Evolutionary conservation across 2,888 invertebrate genomes (phyloP).

Genomic region (Sipha maydis): DNA sequence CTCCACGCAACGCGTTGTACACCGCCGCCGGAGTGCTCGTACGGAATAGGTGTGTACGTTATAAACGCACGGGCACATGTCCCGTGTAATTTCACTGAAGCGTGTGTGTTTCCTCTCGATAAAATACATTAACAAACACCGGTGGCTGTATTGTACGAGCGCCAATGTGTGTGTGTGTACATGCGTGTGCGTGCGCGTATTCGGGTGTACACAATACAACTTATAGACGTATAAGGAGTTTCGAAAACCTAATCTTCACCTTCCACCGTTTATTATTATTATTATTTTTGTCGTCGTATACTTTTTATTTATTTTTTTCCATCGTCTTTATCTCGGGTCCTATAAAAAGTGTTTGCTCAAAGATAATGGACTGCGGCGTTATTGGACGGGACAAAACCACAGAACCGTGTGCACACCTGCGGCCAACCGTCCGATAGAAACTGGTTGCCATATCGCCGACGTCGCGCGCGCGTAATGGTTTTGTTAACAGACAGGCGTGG

Average conservation of each 20-base stretch:
- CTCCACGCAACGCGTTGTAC: no score
- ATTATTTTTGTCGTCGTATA: neutral
- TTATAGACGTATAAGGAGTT: neutral
- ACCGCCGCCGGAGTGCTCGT: no score
- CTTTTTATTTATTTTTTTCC: neutral
- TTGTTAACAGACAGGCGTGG: no score
- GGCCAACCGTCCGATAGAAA: slow-evolving; percentile 21
- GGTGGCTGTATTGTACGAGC: neutral
- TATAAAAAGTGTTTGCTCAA: slow-evolving; percentile 31
- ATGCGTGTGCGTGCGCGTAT: no score
- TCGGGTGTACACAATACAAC: neutral
- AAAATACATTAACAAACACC: slow-evolving; percentile 57
- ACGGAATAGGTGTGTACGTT: neutral
- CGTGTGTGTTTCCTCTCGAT: slow-evolving; percentile 48
- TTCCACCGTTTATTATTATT: slow-evolving; percentile 25
- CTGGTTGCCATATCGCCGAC: slow-evolving; percentile 24
- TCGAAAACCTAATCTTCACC: slow-evolving; percentile 48
- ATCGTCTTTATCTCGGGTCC: slow-evolving; percentile 26
- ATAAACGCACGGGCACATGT: neutral
- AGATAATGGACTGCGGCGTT: slow-evolving; percentile 15
- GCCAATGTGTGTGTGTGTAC: no score
- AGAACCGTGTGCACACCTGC: slow-evolving; percentile 11
- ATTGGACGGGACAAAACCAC: slow-evolving; percentile 16
- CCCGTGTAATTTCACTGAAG: slow-evolving; percentile 1
- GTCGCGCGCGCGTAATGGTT: neutral